Conservation (phyloP, 2,113 vertebrate species). For the Oxyura jamaicensis region DNA sequence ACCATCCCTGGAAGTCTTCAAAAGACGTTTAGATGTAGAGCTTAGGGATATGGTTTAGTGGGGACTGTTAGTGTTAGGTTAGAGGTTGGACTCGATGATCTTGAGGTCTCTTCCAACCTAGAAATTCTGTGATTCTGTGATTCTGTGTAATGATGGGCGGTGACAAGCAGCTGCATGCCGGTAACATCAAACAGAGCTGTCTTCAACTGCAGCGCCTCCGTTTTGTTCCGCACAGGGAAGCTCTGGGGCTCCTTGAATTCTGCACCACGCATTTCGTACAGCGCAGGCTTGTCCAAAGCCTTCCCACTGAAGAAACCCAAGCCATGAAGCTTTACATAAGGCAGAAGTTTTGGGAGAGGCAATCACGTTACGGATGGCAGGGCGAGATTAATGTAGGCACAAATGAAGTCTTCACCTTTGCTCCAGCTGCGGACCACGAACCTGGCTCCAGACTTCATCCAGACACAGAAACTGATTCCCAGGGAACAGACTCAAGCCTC, state of each 20-base stretch:
- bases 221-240: accelerated
- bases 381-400: accelerated
- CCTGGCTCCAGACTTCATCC: neutral
- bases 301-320: neutral
- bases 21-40: no score
- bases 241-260: neutral
- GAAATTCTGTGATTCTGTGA: no score
- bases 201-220: neutral
- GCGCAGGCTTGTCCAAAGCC: neutral
- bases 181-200: neutral
- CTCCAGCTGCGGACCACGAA: neutral
- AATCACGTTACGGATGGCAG: accelerated
- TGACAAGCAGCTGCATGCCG: neutral
- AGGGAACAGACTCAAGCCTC: neutral
- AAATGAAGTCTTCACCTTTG: neutral
- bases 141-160: no score
- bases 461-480: neutral
- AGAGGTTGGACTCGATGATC: no score
- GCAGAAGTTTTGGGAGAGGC: neutral
- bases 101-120: no score
- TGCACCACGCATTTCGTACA: accelerated
- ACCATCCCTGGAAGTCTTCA: no score
- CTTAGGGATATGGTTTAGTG: no score
- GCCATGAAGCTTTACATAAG: neutral
- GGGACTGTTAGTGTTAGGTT: no score